Evolutionary conservation across 2,113 vertebrate genomes (phyloP), one percentile per base, ranked within the genome.

Genomic region (Melanostigma gelatinosum): DNA sequence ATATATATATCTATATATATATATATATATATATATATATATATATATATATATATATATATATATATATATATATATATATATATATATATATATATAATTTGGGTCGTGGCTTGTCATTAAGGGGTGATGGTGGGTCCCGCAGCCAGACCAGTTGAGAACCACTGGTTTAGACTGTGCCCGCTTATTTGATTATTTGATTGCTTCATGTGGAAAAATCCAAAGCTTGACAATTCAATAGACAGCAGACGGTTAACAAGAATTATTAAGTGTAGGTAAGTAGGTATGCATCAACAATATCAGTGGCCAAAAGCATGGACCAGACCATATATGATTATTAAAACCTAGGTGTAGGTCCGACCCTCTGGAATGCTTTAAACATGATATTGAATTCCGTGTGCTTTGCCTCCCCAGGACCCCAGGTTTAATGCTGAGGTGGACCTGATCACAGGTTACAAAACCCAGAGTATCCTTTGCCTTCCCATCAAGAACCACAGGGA

Each of bases 391-490:
- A 46, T 54, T 63, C 3, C 69, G 8, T 69, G 18, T 77, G 22
- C 11, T 68, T 87, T 85, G 42, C 57, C 80, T 77, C 77, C 10
- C 42, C 77, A 99, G 98, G 98, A 99, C 90, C 95, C 97, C 72
- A 94, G 98, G 86, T 99, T 99, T 92, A 99, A 99, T 72, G 98
- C 97, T 32, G 98, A 99, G 92, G 97, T 99, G 6, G 98, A 99
- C 93, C 96, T 97, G 91, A 97, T 99, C 93, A 99, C 98, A 40
- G 98, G 98, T 1, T 99, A 99, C 92, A 98, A 95, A 94, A 99
- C 98, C 29, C 97, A 99, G 76, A 99, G 97, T 75, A 98, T 99
- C 86, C 96, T 99, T 62, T 99, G 98, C 88, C 96, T 99, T 96
- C 98, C 98, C 42, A 99, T 99, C 93, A 99, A 99, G 94, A 99